Percentiles rank a stretch among this genome's conserved stretches.
Evolutionary conservation across 1,140 invertebrate genomes (phyloP).

Genomic region (Oedothorax gibbosus): DNA sequence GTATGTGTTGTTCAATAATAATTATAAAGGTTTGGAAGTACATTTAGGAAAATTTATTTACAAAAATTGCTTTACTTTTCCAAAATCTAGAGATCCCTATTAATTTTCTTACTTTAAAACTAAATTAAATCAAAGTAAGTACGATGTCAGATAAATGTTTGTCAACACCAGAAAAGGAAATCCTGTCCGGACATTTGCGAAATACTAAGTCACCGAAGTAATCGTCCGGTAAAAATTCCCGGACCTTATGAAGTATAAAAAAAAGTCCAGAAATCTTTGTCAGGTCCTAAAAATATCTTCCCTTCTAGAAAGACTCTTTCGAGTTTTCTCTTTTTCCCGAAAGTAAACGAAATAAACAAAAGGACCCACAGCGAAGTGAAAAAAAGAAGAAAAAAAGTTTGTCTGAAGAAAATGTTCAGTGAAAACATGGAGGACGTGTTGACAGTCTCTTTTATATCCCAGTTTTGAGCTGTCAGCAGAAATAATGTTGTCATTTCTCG

Average conservation of each 20-base stretch:
- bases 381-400: conserved; percentile 33
- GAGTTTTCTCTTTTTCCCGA: background rate
- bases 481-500: conserved; percentile 55
- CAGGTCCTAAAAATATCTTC: conserved; percentile 34
- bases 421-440: conserved; percentile 50
- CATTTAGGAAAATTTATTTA: too few species aligned
- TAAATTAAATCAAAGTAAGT: too few species aligned
- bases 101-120: too few species aligned
- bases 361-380: background rate
- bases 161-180: too few species aligned
- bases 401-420: conserved; percentile 47
- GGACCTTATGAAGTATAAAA: conserved; percentile 7
- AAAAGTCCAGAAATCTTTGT: conserved; percentile 13
- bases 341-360: background rate
- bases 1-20: too few species aligned
- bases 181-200: conserved; percentile 16
- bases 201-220: conserved; percentile 51
- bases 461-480: conserved; percentile 53
- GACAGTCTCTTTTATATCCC: conserved; percentile 52
- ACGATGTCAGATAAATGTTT: too few species aligned
- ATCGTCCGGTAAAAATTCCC: conserved; percentile 37
- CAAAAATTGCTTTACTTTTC: too few species aligned
- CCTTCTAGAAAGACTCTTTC: background rate
- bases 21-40: too few species aligned
- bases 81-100: too few species aligned